These are phyloP conservation scores for Stenopsyche tienmushanensis DNA, from an alignment of 1,140 invertebrate genomes.

Conservation along the genomic window DNA sequence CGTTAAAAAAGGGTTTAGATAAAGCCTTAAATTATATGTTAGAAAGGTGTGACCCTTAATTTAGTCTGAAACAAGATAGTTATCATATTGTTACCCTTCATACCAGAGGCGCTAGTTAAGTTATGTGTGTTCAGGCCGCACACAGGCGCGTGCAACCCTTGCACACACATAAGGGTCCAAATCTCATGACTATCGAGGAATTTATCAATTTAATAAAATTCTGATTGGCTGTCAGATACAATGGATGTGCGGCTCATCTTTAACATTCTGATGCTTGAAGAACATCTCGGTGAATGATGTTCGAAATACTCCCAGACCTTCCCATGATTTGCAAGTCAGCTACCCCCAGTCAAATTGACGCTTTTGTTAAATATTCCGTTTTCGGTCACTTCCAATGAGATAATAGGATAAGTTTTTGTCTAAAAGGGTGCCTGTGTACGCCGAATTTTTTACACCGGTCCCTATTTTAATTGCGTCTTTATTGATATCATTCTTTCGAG, in stretches of 20 bases:
- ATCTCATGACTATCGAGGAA: slow-evolving; percentile 32
- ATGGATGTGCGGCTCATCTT: slow-evolving; percentile 13
- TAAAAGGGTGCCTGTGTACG: too few species aligned
- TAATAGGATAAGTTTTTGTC: slow-evolving; percentile 17
- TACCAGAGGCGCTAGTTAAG: slow-evolving; percentile 10
- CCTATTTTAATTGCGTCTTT: too few species aligned
- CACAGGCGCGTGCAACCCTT: not conserved
- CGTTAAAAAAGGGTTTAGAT: slow-evolving; percentile 8
- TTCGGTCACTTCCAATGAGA: not conserved
- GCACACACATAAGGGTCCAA: not conserved
- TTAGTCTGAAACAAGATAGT: slow-evolving; percentile 35
- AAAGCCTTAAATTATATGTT: slow-evolving; percentile 25
- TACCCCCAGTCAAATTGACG: slow-evolving; percentile 29
- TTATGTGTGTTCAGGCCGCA: not conserved
- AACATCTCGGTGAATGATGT: slow-evolving; percentile 8
- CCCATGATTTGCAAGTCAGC: slow-evolving; percentile 35
- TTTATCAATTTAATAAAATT: slow-evolving; percentile 41
- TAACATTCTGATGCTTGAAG: slow-evolving; percentile 7
- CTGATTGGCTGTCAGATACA: slow-evolving; percentile 41
- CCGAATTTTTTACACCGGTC: too few species aligned
- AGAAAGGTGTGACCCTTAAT: slow-evolving; percentile 31
- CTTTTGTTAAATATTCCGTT: slow-evolving; percentile 33
- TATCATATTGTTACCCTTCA: slow-evolving; percentile 33
- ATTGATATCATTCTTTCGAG: too few species aligned
- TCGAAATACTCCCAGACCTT: too few species aligned